Base-by-base conservation (phyloP, 2,113 vertebrate genomes). In the Chlamydotis undulata region DNA sequence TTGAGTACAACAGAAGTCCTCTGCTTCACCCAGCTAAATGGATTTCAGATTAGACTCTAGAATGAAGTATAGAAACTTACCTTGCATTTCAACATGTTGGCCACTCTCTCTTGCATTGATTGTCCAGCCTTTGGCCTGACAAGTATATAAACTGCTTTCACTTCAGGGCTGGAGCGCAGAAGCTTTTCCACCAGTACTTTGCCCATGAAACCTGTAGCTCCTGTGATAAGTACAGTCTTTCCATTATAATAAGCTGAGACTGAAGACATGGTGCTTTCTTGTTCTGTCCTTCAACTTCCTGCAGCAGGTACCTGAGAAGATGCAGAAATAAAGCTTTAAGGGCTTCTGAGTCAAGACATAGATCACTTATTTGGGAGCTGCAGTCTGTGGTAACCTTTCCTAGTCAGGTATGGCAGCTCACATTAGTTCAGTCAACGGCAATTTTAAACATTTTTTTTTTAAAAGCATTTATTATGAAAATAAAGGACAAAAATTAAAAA, bases 171-270 rank as follows among this genome's bases (percentile, higher is more conserved):
- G 84, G 98, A 99, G 39, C 99, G 98, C 80, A 99, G 97, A 18
- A 99, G 98, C 95, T 99, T 99, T 97, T 99, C 99, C 98, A 99
- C 96, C 96, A 99, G 96, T 71, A 99, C 99, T 96, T 99, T 99
- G 22, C 99, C 99, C 99, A 99, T 98, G 98, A 99, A 99, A 88
- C 99, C 99, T 0, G 99, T 99, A 80, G 99, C 99, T 82, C 99
- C 99, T 0, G 99, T 99, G 97, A 99, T 98, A 95, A 99, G 98
- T 41, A 99, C 95, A 2, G 96, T 98, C 97, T 99, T 99, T 90
- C 98, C 98, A 13, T 97, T 96, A 82, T 99, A 99, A 97, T 98
- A 99, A 43, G 98, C 98, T 7, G 99, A 98, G 21, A 99, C 97
- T 82, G 98, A 98, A 83, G 98, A 98, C 99, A 99, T 99, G 79